Percentiles rank a stretch among this genome's conserved stretches.
These are phyloP conservation scores for Henicopernis longicauda DNA, from an alignment of 2,113 vertebrate genomes.

Conservation along the genomic window DNA sequence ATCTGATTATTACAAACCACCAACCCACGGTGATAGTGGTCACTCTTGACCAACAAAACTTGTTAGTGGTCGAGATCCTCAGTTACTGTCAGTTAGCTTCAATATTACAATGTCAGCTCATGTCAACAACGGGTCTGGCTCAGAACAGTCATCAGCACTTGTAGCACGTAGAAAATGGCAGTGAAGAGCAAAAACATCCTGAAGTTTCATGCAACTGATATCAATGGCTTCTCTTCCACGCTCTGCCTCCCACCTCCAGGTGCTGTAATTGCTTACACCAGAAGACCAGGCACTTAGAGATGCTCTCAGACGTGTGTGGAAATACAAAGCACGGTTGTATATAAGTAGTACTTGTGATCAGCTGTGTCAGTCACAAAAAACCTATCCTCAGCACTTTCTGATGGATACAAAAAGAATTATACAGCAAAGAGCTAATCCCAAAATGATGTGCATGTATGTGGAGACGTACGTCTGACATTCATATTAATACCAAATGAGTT, in stretches of 20 bases:
- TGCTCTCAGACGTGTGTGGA: not conserved
- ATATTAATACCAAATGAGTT: slow-evolving; percentile 59
- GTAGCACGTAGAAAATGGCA: not conserved
- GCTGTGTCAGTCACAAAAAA: not conserved
- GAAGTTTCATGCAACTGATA: not conserved
- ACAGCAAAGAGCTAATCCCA: not conserved
- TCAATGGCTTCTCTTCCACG: not conserved
- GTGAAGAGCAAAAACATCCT: not conserved
- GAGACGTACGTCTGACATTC: slow-evolving; percentile 8
- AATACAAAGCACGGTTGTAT: not conserved
- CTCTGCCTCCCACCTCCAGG: not conserved
- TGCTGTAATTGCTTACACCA: not conserved
- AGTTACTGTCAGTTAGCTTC: not conserved
- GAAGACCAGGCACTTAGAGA: not conserved
- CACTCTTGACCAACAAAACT: not conserved
- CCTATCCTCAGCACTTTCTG: slow-evolving; percentile 24
- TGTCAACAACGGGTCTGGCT: not conserved
- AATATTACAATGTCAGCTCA: not conserved
- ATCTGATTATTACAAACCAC: not conserved
- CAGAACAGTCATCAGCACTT: not conserved
- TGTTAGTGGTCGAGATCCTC: not conserved
- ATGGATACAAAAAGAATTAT: not conserved
- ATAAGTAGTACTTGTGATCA: not conserved
- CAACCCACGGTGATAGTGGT: not conserved
- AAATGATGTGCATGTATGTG: not conserved